Evolutionary conservation across 2,113 vertebrate species (phyloP), one percentile per base, ranked within the genome.

Genomic region (Hippocampus abdominalis): DNA sequence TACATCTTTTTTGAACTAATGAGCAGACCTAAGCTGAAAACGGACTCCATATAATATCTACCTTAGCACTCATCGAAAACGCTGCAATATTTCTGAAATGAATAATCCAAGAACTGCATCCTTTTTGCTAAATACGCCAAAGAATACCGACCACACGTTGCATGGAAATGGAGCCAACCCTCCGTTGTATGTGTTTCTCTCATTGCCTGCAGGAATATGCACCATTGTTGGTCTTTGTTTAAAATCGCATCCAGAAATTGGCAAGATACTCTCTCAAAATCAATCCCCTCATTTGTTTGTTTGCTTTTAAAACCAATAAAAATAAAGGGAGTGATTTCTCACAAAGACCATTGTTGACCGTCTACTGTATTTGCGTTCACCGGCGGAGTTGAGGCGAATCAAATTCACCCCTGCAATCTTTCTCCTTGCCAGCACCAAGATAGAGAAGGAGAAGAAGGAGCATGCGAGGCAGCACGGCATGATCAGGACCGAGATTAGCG

Each of bases 371-470:
- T 25, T 61, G 44, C 11, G 9, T 75, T 64, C 42, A 12, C 0
- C 27, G 3, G 1, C 29, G 4, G 10, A 46, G 51, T 63, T 61
- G 11, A 32, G 4, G 15, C 27, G 16, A 64, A 29, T 21, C 27
- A 25, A 18, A 74, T 56, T 86, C 59, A 87, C 65, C 68, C 13
- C 46, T 66, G 16, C 59, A 49, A 63, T 77, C 72, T 82, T 60
- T 59, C 76, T 77, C 80, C 72, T 60, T 72, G 1, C 1, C 51
- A 99, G 97, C 83, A 97, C 96, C 72, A 99, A 99, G 90, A 98
- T 99, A 81, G 97, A 99, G 79, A 99, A 99, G 88, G 97, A 99
- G 89, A 99, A 99, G 88, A 99, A 99, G 87, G 97, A 99, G 72
- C 97, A 99, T 0, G 97, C 97, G 8, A 94, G 94, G 69, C 93